Conservation (phyloP, 2,888 invertebrate species). For the Cerceris rybyensis region DNA sequence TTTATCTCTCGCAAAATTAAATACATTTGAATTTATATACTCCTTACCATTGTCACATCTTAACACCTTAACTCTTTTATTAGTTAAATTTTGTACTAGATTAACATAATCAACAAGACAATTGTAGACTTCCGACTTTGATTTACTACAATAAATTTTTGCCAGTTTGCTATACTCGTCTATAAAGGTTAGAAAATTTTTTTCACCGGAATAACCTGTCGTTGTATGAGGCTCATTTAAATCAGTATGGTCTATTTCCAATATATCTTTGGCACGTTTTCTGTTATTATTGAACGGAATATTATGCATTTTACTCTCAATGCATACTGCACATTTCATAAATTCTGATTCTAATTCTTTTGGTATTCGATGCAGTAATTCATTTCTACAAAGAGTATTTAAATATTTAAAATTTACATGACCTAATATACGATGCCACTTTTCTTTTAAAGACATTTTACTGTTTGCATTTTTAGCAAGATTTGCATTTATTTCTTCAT, state of each 20-base stretch:
- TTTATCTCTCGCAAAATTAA: too few relatives aligned
- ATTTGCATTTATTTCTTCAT: too few relatives aligned
- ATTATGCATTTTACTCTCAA: conserved; percentile 9
- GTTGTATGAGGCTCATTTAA: conserved; percentile 16
- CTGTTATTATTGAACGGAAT: conserved; percentile 7
- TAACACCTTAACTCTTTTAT: too few relatives aligned
- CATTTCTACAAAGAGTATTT: too few relatives aligned
- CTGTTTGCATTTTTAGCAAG: too few relatives aligned
- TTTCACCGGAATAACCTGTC: neutral
- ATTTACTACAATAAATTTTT: neutral
- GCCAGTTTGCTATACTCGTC: neutral
- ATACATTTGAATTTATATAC: too few relatives aligned
- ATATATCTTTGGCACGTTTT: neutral
- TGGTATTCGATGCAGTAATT: neutral
- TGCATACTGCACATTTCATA: neutral
- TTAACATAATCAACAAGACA: too few relatives aligned
- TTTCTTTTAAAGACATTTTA: too few relatives aligned
- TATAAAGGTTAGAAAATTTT: neutral
- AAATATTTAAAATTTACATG: too few relatives aligned
- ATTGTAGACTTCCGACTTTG: neutral
- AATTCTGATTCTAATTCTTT: neutral
- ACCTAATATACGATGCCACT: too few relatives aligned
- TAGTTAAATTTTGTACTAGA: too few relatives aligned
- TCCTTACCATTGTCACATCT: too few relatives aligned
- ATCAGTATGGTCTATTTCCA: neutral